These are phyloP conservation scores for Hypothenemus hampei DNA, from an alignment of 1,140 invertebrate species.

Conservation along the genomic window DNA sequence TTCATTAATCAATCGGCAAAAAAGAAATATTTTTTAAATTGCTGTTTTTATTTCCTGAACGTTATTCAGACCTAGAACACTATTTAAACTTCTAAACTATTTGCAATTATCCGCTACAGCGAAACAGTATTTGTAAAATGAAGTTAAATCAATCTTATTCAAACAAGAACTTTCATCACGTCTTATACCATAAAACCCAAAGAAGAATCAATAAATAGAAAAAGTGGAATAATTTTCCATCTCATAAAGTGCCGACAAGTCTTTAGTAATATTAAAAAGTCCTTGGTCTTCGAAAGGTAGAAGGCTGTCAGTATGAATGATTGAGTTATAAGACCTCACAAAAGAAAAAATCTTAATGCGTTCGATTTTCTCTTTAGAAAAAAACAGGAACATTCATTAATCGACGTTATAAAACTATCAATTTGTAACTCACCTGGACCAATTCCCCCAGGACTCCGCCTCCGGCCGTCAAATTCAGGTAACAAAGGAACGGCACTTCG, in stretches of 20 bases:
- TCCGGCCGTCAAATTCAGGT: slow-evolving; percentile 72
- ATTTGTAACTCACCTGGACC: slow-evolving; percentile 59
- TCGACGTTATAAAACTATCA: too few relatives aligned
- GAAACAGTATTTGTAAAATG: background rate
- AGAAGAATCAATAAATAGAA: slow-evolving; percentile 2
- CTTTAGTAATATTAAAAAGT: background rate
- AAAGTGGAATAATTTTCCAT: slow-evolving; percentile 15
- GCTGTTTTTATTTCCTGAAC: too few relatives aligned
- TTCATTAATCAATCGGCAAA: too few relatives aligned
- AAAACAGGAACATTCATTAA: too few relatives aligned
- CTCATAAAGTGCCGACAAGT: slow-evolving; percentile 1
- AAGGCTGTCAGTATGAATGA: background rate
- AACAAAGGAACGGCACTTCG: slow-evolving; percentile 71
- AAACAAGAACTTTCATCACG: background rate
- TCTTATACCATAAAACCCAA: background rate
- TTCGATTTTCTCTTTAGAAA: too few relatives aligned
- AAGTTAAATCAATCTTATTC: slow-evolving; percentile 9
- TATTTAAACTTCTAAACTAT: too few relatives aligned
- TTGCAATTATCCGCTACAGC: background rate
- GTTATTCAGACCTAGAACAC: too few relatives aligned
- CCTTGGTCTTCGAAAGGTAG: background rate
- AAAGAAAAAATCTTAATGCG: too few relatives aligned
- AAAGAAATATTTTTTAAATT: too few relatives aligned
- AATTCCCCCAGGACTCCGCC: slow-evolving; percentile 68
- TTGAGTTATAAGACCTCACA: background rate